Percentiles rank a stretch among this genome's conserved stretches.
Evolutionary conservation across 1,140 invertebrate species (phyloP).

Genomic region (Ctenoplectra terminalis): DNA sequence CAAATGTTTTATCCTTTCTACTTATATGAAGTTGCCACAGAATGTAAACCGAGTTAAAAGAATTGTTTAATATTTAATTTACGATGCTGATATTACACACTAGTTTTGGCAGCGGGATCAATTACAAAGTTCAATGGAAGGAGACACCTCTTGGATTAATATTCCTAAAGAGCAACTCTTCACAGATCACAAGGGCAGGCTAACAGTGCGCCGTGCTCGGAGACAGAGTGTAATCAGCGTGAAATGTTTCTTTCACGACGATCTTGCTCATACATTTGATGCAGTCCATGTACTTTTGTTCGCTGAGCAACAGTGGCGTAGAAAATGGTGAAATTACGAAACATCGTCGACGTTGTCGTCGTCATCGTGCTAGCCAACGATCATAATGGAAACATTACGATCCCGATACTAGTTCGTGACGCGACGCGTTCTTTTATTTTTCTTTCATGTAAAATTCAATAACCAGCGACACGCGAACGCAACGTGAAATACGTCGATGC

Average conservation of each 20-base stretch:
- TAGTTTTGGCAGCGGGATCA: constrained; percentile 9
- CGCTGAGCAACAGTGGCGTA: constrained; percentile 35
- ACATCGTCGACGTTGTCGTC: not conserved
- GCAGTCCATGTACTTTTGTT: constrained; percentile 36
- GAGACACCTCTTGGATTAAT: constrained; percentile 48
- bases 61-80: not conserved
- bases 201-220: constrained; percentile 32
- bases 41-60: not conserved
- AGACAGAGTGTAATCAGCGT: constrained; percentile 68
- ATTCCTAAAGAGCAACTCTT: constrained; percentile 45
- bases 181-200: constrained; percentile 26
- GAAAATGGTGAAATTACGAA: not conserved
- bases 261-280: constrained; percentile 61
- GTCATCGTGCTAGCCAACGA: not conserved
- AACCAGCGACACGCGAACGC: not conserved
- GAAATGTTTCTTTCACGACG: constrained; percentile 69
- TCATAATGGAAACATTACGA: not conserved
- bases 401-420: not conserved
- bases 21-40: no score
- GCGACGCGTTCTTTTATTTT: not conserved
- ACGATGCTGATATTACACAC: no score
- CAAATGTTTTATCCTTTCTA: not conserved
- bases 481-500: not conserved
- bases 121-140: constrained; percentile 33
- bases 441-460: not conserved